These are phyloP conservation scores for Azorinus chamasolen DNA, from an alignment of 2,888 invertebrate genomes.

Conservation along the genomic window DNA sequence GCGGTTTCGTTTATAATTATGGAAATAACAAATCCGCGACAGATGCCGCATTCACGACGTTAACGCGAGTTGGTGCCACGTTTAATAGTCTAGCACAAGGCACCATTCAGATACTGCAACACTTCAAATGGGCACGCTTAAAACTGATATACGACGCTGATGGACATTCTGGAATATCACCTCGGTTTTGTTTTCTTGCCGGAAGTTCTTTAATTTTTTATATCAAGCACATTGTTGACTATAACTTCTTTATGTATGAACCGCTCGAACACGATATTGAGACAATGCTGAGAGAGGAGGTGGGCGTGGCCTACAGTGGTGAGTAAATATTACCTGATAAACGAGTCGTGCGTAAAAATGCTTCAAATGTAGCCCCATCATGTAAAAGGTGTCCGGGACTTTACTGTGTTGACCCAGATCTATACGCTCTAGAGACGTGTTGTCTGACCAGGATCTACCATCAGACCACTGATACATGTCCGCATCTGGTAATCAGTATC, in stretches of 20 bases:
- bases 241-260: constrained; percentile 66
- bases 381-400: no score
- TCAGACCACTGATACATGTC: no score
- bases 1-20: constrained; percentile 84
- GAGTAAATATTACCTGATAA: constrained; percentile 41
- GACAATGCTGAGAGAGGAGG: constrained; percentile 66
- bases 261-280: constrained; percentile 48
- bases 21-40: constrained; percentile 62
- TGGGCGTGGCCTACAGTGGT: constrained; percentile 74
- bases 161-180: constrained; percentile 90
- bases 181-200: constrained; percentile 92
- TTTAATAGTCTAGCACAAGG: constrained; percentile 67
- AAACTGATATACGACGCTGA: constrained; percentile 92
- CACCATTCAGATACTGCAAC: constrained; percentile 47
- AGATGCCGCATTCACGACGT: constrained; percentile 61
- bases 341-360: no score
- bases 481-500: no score
- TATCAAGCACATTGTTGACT: constrained; percentile 79
- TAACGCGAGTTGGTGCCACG: constrained; percentile 78
- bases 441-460: no score
- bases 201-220: constrained; percentile 91
- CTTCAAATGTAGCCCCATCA: no score
- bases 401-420: no score
- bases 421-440: no score
- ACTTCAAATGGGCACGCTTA: constrained; percentile 68